phyloP scores from a whole-genome alignment of 2,888 invertebrate species.

The Caenorhabditis sp. region DNA sequence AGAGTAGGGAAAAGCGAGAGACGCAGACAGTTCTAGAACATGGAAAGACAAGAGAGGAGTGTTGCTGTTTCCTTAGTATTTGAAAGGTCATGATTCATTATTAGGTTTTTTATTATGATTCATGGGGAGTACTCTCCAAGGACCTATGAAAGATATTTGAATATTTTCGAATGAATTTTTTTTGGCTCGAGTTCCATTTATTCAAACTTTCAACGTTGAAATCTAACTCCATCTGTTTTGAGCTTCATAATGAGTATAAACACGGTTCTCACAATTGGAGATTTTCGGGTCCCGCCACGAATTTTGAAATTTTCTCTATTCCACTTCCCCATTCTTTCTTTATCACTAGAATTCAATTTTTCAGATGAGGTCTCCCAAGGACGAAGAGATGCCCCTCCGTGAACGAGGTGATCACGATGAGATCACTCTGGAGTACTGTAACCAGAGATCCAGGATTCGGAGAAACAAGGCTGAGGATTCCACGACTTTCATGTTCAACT shows the following conservation, averaged over 20 bases:
- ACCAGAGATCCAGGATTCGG: slow-evolving; percentile 49
- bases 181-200: too few relatives aligned
- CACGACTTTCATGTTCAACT: slow-evolving; percentile 60
- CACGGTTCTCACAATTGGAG: too few relatives aligned
- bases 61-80: not conserved
- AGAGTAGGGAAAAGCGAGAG: not conserved
- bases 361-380: slow-evolving; percentile 28
- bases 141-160: too few relatives aligned
- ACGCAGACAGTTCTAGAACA: slow-evolving; percentile 22
- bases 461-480: slow-evolving; percentile 57
- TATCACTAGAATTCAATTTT: too few relatives aligned
- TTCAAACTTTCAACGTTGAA: too few relatives aligned
- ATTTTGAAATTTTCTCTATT: too few relatives aligned
- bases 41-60: not conserved
- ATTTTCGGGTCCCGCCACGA: too few relatives aligned
- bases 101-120: not conserved
- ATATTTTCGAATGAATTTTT: too few relatives aligned
- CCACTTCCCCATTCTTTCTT: too few relatives aligned
- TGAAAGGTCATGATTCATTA: slow-evolving; percentile 1
- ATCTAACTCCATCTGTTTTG: too few relatives aligned
- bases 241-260: too few relatives aligned
- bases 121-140: too few relatives aligned
- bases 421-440: slow-evolving; percentile 55
- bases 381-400: slow-evolving; percentile 40
- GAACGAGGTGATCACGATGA: slow-evolving; percentile 21